phyloP scores from a whole-genome alignment of 2,113 vertebrate genomes.

The Proterorhinus semilunaris region DNA sequence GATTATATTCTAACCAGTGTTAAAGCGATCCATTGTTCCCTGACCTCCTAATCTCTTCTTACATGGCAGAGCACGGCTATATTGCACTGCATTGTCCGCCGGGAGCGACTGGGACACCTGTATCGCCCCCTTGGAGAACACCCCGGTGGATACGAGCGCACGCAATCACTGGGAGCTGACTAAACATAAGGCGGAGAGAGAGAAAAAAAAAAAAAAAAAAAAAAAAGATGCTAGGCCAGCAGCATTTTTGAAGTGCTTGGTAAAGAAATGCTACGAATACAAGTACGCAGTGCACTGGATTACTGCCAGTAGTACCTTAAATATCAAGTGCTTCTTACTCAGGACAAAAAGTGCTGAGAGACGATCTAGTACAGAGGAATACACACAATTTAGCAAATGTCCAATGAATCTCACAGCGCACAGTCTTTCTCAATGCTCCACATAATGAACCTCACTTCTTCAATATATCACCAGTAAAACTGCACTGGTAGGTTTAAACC shows the following conservation, averaged over 20 bases:
- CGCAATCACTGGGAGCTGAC: constrained; percentile 55
- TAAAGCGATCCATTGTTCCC: constrained; percentile 1
- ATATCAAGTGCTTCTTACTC: constrained; percentile 8
- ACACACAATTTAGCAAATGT: constrained; percentile 7
- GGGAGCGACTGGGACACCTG: constrained; percentile 36
- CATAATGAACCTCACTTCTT: too few relatives aligned
- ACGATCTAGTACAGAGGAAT: not conserved
- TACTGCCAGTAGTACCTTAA: constrained; percentile 2
- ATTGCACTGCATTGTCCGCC: constrained; percentile 8
- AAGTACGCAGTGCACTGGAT: not conserved
- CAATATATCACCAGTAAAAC: too few relatives aligned
- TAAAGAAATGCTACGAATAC: constrained; percentile 8
- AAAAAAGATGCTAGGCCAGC: constrained; percentile 48
- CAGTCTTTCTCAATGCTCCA: not conserved
- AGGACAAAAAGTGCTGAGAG: constrained; percentile 5
- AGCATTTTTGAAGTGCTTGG: constrained; percentile 29
- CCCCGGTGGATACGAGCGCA: constrained; percentile 3
- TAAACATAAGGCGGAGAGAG: constrained; percentile 43
- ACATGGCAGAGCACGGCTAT: not conserved
- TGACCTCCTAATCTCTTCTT: constrained; percentile 2
- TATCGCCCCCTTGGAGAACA: constrained; percentile 25
- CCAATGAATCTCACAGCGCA: constrained; percentile 12
- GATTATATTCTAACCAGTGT: constrained; percentile 1
- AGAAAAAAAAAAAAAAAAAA: constrained; percentile 39
- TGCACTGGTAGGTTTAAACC: too few relatives aligned